These are phyloP conservation scores for Thamnophis sirtalis DNA, from an alignment of 2,113 vertebrate species.

Conservation along the genomic window DNA sequence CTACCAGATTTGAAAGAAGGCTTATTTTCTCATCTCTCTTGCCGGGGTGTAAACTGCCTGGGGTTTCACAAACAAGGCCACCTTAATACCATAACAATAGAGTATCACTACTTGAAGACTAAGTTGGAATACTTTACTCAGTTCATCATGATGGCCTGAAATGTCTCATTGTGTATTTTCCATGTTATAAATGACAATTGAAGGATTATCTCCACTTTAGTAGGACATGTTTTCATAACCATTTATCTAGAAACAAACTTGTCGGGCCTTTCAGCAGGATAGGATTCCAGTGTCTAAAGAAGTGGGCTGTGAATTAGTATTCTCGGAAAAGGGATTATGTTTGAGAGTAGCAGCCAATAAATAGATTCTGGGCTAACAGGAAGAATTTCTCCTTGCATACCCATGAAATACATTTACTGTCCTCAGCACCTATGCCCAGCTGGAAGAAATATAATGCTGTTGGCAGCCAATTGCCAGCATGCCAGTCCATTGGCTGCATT, in stretches of 20 bases:
- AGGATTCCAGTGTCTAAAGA: background rate
- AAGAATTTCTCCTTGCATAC: background rate
- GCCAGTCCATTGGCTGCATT: background rate
- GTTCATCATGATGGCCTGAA: background rate
- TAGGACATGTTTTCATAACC: too few relatives aligned
- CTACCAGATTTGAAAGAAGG: background rate
- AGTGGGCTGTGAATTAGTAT: background rate
- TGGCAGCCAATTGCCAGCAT: background rate
- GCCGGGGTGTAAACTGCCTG: background rate
- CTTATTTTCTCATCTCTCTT: background rate
- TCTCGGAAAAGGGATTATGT: background rate
- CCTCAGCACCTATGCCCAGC: background rate
- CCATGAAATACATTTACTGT: background rate
- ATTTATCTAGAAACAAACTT: background rate
- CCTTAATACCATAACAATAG: background rate
- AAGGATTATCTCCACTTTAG: background rate
- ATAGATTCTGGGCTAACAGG: background rate
- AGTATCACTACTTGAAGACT: background rate
- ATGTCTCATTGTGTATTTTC: background rate
- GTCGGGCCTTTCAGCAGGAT: background rate
- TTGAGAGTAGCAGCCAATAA: background rate
- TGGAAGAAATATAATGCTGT: background rate
- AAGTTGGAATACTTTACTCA: background rate
- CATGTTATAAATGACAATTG: background rate
- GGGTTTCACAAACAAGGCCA: background rate